Conservation (phyloP, 2,797 vertebrate species). For the Parauchenoglanis punctatus region DNA sequence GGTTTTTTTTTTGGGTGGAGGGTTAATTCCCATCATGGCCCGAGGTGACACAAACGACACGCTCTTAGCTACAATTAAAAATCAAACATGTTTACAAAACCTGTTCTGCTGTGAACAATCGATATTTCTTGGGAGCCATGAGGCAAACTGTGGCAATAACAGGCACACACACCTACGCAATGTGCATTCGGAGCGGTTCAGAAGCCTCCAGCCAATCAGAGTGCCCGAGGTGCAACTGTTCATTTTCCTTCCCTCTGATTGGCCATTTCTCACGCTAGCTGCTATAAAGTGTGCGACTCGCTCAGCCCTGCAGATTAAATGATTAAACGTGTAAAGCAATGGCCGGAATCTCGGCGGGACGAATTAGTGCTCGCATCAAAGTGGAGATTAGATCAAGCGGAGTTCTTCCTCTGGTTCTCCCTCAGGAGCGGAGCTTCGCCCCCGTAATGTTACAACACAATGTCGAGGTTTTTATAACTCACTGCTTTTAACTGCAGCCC, state of each 20-base stretch:
- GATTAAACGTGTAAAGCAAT: conserved; percentile 17
- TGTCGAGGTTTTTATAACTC: conserved; percentile 15
- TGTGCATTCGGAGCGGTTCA: not conserved
- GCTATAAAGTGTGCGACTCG: not conserved
- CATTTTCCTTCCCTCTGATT: not conserved
- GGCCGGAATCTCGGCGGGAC: conserved; percentile 11
- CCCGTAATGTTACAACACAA: not conserved
- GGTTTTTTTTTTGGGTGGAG: not conserved
- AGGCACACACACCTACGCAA: not conserved
- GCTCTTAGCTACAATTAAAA: conserved; percentile 34
- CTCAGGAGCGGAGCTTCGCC: not conserved
- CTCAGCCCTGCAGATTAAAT: not conserved
- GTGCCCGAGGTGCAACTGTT: not conserved
- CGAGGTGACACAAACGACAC: conserved; percentile 9
- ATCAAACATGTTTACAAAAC: conserved; percentile 27
- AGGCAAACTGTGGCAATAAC: not conserved
- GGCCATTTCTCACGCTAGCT: conserved; percentile 8
- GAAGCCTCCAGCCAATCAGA: conserved; percentile 30
- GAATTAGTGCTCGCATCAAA: conserved; percentile 19
- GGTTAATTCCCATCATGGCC: conserved; percentile 22
- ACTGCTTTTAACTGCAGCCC: not conserved
- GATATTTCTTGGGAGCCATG: conserved; percentile 21
- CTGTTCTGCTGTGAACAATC: conserved; percentile 21
- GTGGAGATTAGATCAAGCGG: conserved; percentile 10
- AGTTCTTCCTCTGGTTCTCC: conserved; percentile 5